Percentiles rank a stretch among this genome's conserved stretches.
phyloP scores from a whole-genome alignment of 2,113 vertebrate species.

The Gallinago undulata region DNA sequence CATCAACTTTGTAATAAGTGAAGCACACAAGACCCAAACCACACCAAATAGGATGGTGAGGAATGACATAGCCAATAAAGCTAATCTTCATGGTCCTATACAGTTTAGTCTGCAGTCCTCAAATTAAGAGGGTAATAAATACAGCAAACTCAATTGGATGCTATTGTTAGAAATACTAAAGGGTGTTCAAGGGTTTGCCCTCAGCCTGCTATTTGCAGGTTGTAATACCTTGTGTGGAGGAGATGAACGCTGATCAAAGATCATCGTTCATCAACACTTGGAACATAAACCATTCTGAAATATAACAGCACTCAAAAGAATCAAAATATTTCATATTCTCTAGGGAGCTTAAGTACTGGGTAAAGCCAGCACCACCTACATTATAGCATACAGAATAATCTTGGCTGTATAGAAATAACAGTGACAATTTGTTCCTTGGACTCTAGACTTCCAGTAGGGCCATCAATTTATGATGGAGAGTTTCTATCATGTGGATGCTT shows the following conservation, averaged over 20 bases:
- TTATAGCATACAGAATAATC: background rate
- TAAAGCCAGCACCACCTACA: background rate
- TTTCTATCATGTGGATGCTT: background rate
- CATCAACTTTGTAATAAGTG: background rate
- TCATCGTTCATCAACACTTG: background rate
- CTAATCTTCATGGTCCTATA: background rate
- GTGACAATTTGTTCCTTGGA: background rate
- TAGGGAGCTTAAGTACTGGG: background rate
- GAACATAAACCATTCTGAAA: constrained; percentile 25
- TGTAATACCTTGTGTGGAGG: background rate
- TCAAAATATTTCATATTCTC: constrained; percentile 18
- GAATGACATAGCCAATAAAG: background rate
- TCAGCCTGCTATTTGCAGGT: background rate
- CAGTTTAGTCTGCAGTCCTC: background rate
- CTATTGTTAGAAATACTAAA: background rate
- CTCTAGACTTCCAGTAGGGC: background rate
- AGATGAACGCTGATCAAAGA: background rate
- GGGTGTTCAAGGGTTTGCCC: background rate
- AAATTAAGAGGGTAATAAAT: background rate
- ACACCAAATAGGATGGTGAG: background rate
- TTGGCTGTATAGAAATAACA: background rate
- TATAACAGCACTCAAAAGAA: background rate
- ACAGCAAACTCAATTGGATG: background rate
- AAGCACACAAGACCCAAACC: background rate
- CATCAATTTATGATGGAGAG: background rate